phyloP scores from a whole-genome alignment of 1,140 invertebrate genomes.

The Dendroctonus ponderosae region DNA sequence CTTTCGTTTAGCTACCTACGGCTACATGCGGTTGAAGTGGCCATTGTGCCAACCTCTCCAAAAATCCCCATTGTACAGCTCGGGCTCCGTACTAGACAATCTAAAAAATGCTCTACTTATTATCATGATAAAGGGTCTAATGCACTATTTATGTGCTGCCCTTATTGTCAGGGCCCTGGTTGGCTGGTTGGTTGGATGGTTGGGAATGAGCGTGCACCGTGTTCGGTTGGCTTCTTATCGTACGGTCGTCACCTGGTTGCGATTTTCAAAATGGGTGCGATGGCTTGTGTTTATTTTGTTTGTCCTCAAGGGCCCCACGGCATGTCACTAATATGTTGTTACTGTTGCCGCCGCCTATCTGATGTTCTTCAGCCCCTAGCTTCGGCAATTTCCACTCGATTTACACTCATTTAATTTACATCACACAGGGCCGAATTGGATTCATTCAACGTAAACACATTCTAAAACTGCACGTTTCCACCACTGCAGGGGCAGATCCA shows the following conservation, averaged over 20 bases:
- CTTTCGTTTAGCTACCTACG: conserved; percentile 34
- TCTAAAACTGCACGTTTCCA: too few species aligned
- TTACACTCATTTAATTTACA: too few species aligned
- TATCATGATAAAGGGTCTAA: conserved; percentile 38
- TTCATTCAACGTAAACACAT: too few species aligned
- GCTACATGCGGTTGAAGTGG: conserved; percentile 39
- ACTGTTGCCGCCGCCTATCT: conserved; percentile 9
- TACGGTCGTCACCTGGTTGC: conserved; percentile 23
- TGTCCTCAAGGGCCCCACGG: conserved; percentile 15
- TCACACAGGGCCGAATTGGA: too few species aligned
- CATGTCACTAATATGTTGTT: conserved; percentile 24
- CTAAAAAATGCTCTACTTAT: conserved; percentile 35
- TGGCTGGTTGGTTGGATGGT: conserved; percentile 19
- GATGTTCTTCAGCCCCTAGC: background rate
- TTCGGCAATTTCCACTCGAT: background rate
- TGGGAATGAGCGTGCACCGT: conserved; percentile 5
- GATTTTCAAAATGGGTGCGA: conserved; percentile 24
- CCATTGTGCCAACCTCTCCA: conserved; percentile 34
- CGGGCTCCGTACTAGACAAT: conserved; percentile 22
- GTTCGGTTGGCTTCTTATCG: conserved; percentile 22
- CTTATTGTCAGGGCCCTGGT: conserved; percentile 23
- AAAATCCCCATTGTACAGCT: conserved; percentile 32
- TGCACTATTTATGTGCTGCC: conserved; percentile 34
- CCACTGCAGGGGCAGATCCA: too few species aligned
- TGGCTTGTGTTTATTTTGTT: conserved; percentile 27